A percentile compares a stretch with the other conserved stretches of the same genome.
phyloP scores from a whole-genome alignment of 2,113 vertebrate species.

The Chionodraco myersi region DNA sequence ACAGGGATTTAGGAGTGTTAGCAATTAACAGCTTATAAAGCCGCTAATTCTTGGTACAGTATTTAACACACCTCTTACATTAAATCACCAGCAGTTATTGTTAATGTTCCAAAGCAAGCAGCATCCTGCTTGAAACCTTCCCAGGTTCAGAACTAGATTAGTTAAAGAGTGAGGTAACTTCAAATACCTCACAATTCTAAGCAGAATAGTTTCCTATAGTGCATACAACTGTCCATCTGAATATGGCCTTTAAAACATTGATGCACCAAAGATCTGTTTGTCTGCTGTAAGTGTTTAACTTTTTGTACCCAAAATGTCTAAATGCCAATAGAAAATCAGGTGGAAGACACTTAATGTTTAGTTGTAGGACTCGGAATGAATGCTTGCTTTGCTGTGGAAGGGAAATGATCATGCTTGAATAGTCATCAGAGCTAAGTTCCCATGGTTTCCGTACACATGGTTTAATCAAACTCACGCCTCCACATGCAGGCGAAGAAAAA shows the following conservation, averaged over 20 bases:
- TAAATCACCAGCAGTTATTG: slow-evolving; percentile 45
- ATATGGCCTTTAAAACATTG: not conserved
- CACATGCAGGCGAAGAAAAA: not conserved
- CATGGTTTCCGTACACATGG: not conserved
- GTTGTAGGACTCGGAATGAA: not conserved
- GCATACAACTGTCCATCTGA: not conserved
- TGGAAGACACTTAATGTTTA: not conserved
- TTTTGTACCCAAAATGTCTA: not conserved
- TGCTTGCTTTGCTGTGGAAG: too few relatives aligned
- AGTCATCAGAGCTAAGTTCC: not conserved
- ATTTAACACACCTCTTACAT: slow-evolving; percentile 28
- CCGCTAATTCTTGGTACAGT: slow-evolving; percentile 39
- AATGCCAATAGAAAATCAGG: not conserved
- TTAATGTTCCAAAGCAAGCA: slow-evolving; percentile 32
- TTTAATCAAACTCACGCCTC: not conserved
- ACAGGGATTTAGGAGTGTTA: slow-evolving; percentile 47
- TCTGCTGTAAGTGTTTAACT: not conserved
- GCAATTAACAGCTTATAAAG: slow-evolving; percentile 59
- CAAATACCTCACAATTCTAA: not conserved
- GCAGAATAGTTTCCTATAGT: not conserved
- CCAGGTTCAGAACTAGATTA: slow-evolving; percentile 21
- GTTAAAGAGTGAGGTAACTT: slow-evolving; percentile 17
- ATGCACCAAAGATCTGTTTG: not conserved
- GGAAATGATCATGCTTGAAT: not conserved
- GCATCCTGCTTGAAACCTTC: slow-evolving; percentile 30